Conservation (phyloP, 2,888 invertebrate genomes). For the Platynereis dumerilii region DNA sequence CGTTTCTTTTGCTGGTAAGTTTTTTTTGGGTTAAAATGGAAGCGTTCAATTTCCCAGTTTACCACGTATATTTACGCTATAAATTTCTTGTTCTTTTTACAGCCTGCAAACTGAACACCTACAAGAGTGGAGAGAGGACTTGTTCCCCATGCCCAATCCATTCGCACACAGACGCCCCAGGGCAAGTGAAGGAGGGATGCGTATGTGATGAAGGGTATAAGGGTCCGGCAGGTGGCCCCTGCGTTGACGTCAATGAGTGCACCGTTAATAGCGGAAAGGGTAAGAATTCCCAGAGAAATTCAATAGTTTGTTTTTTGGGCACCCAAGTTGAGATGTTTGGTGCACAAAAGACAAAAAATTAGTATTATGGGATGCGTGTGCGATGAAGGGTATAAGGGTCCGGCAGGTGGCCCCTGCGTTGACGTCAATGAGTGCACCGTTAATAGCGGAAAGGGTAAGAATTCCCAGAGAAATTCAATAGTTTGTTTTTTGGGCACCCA, state of each 20-base stretch:
- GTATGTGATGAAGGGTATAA: not conserved
- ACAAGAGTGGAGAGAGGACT: slow-evolving; percentile 6
- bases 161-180: slow-evolving; percentile 1
- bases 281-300: no score
- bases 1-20: no score
- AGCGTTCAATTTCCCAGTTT: no score
- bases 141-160: not conserved
- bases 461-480: no score
- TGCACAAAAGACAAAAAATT: no score
- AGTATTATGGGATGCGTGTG: slow-evolving; percentile 6
- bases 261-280: not conserved
- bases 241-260: not conserved
- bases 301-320: no score
- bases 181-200: not conserved
- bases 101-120: slow-evolving; percentile 1
- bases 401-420: not conserved
- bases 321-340: no score
- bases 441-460: not conserved
- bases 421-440: not conserved
- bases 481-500: no score
- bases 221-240: not conserved
- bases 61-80: no score
- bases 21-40: no score
- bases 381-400: not conserved
- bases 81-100: no score